Percentiles rank a stretch among this genome's conserved stretches.
Conservation (phyloP, 2,113 vertebrate species). For the Eudyptes chrysolophus region DNA sequence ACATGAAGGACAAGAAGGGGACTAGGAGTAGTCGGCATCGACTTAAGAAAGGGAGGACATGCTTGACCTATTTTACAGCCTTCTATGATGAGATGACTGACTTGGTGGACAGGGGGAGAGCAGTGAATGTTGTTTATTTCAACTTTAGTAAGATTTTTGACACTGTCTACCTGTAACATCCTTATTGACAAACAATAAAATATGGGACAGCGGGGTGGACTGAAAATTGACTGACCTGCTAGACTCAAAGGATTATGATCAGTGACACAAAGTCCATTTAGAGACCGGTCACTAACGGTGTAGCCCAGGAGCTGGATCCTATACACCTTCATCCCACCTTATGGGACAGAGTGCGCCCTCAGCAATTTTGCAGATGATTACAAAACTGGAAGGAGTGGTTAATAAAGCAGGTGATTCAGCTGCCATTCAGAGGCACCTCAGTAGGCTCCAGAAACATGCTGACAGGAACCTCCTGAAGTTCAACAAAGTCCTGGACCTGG, state of each 20-base stretch:
- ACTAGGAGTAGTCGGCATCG: background rate
- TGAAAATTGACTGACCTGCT: background rate
- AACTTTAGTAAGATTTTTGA: background rate
- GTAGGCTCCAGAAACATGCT: background rate
- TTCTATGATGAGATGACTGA: background rate
- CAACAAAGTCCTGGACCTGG: no score
- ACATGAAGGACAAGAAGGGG: background rate
- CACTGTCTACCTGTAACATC: background rate
- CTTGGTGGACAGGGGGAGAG: background rate
- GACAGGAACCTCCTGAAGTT: background rate
- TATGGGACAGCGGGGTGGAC: background rate
- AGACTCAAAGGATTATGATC: background rate
- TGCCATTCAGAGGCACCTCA: background rate
- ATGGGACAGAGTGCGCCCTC: background rate
- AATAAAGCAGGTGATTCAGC: background rate
- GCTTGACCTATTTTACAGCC: background rate
- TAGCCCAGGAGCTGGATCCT: background rate
- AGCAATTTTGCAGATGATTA: background rate
- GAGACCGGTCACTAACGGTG: background rate
- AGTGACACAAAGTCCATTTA: background rate
- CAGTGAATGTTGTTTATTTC: background rate
- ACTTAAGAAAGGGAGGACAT: background rate
- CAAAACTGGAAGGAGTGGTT: background rate
- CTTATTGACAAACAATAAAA: background rate
- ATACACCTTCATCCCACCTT: background rate